These are phyloP conservation scores for Labia minor DNA, from an alignment of 2,888 invertebrate species.

Conservation along the genomic window DNA sequence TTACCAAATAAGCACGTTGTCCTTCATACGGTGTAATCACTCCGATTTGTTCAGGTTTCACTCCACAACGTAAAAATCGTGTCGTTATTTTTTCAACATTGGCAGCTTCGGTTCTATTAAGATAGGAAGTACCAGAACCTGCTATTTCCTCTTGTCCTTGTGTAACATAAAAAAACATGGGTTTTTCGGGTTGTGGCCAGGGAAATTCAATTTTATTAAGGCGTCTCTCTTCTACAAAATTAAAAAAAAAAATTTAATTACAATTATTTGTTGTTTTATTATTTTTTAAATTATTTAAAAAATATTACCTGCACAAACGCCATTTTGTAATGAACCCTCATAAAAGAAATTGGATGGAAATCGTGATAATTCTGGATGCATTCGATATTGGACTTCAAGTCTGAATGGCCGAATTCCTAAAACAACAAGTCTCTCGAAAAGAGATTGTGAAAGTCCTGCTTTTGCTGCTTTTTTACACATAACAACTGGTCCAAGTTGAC, in stretches of 20 bases:
- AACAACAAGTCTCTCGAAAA: conserved; percentile 94
- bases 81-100: conserved; percentile 98
- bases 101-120: conserved; percentile 96
- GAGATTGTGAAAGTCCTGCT: conserved; percentile 91
- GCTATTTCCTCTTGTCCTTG: conserved; percentile 98
- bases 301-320: conserved; percentile 69
- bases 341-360: conserved; percentile 99
- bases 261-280: conserved; percentile 14
- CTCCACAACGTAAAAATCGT: conserved; percentile 83
- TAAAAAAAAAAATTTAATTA: background rate
- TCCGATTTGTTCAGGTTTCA: conserved; percentile 96
- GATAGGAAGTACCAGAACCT: conserved; percentile 94
- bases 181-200: conserved; percentile 92
- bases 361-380: conserved; percentile 95
- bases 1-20: conserved; percentile 84
- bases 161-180: conserved; percentile 98
- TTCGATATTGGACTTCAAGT: conserved; percentile 94
- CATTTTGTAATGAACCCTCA: conserved; percentile 97
- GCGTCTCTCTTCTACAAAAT: conserved; percentile 65
- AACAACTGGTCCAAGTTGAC: conserved; percentile 96
- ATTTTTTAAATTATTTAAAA: background rate
- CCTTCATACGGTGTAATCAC: conserved; percentile 99
- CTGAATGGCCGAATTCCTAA: conserved; percentile 94
- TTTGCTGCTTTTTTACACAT: conserved; percentile 99
- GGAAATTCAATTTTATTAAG: conserved; percentile 88